Evolutionary conservation across 2,797 vertebrate species (phyloP).

Genomic region (Gymnothorax javanicus): DNA sequence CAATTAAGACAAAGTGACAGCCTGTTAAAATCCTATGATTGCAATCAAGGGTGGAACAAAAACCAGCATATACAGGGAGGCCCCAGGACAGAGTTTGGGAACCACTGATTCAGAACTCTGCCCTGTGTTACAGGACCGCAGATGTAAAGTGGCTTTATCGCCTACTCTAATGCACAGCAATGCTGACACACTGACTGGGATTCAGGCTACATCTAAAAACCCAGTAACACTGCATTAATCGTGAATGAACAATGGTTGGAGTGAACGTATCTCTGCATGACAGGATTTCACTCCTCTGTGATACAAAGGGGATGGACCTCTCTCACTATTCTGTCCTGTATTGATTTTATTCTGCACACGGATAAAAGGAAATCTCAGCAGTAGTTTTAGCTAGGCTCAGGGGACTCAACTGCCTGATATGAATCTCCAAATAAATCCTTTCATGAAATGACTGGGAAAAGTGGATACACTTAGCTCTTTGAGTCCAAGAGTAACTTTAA

Average conservation of each 20-base stretch:
- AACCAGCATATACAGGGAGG: too few relatives aligned
- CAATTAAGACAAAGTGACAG: too few relatives aligned
- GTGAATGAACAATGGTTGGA: background rate
- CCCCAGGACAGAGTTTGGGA: too few relatives aligned
- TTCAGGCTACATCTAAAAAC: background rate
- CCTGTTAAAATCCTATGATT: too few relatives aligned
- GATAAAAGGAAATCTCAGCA: slow-evolving; percentile 25
- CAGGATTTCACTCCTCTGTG: background rate
- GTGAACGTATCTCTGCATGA: background rate
- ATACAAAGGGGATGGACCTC: background rate
- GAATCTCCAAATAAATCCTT: slow-evolving; percentile 19
- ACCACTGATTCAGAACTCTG: background rate
- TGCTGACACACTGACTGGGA: background rate
- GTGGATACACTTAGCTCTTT: slow-evolving; percentile 8
- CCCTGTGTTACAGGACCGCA: background rate
- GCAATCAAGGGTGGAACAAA: too few relatives aligned
- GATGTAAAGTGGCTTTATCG: background rate
- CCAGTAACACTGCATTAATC: background rate
- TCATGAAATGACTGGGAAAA: slow-evolving; percentile 16
- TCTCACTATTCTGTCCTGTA: background rate
- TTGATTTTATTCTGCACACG: slow-evolving; percentile 18
- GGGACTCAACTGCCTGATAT: background rate
- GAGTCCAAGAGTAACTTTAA: background rate
- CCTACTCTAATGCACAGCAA: background rate
- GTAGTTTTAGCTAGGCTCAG: slow-evolving; percentile 20